Conservation (phyloP, 2,888 invertebrate genomes). For the Syritta pipiens region DNA sequence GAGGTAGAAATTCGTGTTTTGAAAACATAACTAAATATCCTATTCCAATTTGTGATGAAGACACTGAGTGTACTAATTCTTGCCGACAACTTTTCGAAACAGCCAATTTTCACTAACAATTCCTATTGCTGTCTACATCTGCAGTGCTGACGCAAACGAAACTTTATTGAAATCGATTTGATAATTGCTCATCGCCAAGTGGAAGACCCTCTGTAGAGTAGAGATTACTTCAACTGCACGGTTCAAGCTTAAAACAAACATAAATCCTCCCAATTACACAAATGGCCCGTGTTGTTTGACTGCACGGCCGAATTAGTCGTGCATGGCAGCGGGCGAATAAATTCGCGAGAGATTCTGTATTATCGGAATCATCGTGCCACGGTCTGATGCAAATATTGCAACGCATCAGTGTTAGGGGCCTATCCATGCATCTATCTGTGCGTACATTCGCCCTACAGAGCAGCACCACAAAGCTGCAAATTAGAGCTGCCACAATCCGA, state of each 20-base stretch:
- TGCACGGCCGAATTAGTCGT: conserved; percentile 51
- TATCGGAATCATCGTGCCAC: conserved; percentile 43
- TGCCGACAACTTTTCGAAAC: too few species aligned
- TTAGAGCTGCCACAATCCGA: conserved; percentile 49
- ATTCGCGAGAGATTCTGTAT: too few species aligned
- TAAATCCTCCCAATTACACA: conserved; percentile 46
- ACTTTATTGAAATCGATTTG: too few species aligned
- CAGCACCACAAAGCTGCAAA: conserved; percentile 7
- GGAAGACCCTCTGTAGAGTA: not conserved
- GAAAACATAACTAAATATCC: too few species aligned
- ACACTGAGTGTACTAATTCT: too few species aligned
- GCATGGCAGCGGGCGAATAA: conserved; percentile 40
- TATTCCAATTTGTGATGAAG: too few species aligned
- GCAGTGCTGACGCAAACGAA: too few species aligned
- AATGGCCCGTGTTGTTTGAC: conserved; percentile 28
- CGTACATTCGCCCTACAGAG: not conserved
- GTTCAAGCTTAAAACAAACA: conserved; percentile 11
- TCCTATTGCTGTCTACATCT: too few species aligned
- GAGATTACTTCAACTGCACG: not conserved
- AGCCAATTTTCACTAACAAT: too few species aligned
- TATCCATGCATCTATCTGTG: not conserved
- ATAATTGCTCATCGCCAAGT: too few species aligned
- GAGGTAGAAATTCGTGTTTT: too few species aligned
- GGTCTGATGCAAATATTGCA: conserved; percentile 56
- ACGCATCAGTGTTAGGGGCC: conserved; percentile 3